phyloP scores from a whole-genome alignment of 2,888 invertebrate genomes.

The Cosmia trapezina region DNA sequence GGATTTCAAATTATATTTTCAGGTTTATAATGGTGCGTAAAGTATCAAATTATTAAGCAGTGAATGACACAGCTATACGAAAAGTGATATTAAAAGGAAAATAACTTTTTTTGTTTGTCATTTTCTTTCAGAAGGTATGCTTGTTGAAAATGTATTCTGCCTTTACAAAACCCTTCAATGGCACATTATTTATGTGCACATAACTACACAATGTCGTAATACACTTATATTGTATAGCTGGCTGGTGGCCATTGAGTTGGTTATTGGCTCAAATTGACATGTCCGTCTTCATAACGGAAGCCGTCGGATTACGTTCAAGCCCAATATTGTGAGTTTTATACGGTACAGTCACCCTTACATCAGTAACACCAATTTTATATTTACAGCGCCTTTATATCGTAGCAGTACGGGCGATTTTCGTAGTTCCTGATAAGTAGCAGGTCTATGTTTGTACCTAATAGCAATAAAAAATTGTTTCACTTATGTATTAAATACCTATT shows the following conservation, averaged over 20 bases:
- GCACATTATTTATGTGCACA: neutral
- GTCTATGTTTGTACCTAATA: too few species aligned
- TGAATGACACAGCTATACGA: neutral
- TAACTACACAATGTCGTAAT: neutral
- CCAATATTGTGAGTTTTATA: conserved; percentile 34
- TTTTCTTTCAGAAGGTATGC: neutral
- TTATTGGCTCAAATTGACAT: conserved; percentile 88
- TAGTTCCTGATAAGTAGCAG: too few species aligned
- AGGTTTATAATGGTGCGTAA: neutral
- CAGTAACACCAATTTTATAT: too few species aligned
- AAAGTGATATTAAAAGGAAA: neutral
- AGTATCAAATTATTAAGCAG: neutral
- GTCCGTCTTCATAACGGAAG: conserved; percentile 88
- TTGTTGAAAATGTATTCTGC: too few species aligned
- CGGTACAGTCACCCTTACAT: too few species aligned
- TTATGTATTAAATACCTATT: too few species aligned
- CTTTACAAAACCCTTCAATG: neutral
- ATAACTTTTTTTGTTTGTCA: neutral
- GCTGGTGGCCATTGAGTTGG: conserved; percentile 50
- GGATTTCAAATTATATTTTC: too few species aligned
- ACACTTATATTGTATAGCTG: conserved; percentile 11
- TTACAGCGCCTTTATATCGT: too few species aligned
- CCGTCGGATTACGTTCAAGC: conserved; percentile 72
- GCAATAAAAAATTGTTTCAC: too few species aligned
- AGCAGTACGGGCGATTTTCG: too few species aligned